A percentile compares a stretch with the other conserved stretches of the same genome.
phyloP scores from a whole-genome alignment of 2,113 vertebrate genomes.

The Anas platyrhynchos region DNA sequence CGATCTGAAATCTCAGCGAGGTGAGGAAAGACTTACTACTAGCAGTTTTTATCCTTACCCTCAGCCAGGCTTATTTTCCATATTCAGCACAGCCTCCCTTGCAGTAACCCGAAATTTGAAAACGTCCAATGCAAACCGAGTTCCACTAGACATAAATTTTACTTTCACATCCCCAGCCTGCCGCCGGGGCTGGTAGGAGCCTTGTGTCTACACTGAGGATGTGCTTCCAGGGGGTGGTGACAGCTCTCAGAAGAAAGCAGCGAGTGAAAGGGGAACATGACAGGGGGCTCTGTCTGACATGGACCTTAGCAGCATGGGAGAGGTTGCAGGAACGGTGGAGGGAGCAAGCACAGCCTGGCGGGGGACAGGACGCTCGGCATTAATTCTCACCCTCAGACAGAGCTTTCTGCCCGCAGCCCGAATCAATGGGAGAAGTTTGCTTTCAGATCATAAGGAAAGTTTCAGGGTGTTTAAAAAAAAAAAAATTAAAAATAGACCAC shows the following conservation, averaged over 20 bases:
- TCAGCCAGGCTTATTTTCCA: background rate
- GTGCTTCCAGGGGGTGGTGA: slow-evolving; percentile 80
- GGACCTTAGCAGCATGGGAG: slow-evolving; percentile 83
- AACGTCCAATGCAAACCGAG: background rate
- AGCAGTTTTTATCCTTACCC: background rate
- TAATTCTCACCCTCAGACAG: slow-evolving; percentile 58
- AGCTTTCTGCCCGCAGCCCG: background rate
- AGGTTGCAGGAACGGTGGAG: slow-evolving; percentile 52
- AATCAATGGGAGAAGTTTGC: slow-evolving; percentile 2
- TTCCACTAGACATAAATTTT: slow-evolving; percentile 28
- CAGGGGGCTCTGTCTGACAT: slow-evolving; percentile 88
- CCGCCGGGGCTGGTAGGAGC: slow-evolving; percentile 76
- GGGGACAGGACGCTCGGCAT: slow-evolving; percentile 29
- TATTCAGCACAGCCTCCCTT: background rate
- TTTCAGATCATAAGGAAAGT: slow-evolving; percentile 18
- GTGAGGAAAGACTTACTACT: fast-evolving
- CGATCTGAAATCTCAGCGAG: background rate
- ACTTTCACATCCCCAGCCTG: slow-evolving; percentile 69
- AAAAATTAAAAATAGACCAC: background rate
- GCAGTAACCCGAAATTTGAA: background rate
- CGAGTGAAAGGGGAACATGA: slow-evolving; percentile 79
- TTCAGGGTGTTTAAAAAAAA: background rate
- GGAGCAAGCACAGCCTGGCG: slow-evolving; percentile 46
- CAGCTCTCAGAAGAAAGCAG: slow-evolving; percentile 81
- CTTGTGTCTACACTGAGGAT: slow-evolving; percentile 78